These are phyloP conservation scores for Andrena fulva DNA, from an alignment of 2,888 invertebrate genomes.

Conservation along the genomic window DNA sequence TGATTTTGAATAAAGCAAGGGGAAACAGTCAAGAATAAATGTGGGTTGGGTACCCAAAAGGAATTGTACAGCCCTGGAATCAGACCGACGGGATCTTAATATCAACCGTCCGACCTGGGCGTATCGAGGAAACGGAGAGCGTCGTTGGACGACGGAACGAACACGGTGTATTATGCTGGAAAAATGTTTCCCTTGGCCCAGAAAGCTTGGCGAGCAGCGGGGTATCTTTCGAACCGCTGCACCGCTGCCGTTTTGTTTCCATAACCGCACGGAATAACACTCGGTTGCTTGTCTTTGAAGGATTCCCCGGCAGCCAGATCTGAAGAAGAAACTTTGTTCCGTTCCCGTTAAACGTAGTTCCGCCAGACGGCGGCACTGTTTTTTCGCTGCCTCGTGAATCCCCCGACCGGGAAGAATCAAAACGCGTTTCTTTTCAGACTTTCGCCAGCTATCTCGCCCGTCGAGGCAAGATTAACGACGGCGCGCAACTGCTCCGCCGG, in stretches of 20 bases:
- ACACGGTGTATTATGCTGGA: conserved; percentile 25
- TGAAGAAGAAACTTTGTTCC: conserved; percentile 32
- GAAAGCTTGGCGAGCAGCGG: conserved; percentile 10
- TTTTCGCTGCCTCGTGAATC: neutral
- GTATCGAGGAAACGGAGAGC: neutral
- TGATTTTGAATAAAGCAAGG: neutral
- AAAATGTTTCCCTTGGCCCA: conserved; percentile 47
- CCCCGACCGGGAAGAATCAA: conserved; percentile 25
- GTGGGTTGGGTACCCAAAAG: no score
- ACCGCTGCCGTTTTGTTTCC: conserved; percentile 40
- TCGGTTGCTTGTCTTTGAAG: conserved; percentile 35
- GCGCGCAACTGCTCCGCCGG: conserved; percentile 30
- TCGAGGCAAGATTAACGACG: conserved; percentile 36
- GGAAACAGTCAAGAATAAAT: no score
- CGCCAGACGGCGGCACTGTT: conserved; percentile 5
- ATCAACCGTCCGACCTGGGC: neutral
- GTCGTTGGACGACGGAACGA: conserved; percentile 18
- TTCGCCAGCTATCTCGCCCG: neutral
- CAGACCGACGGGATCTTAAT: conserved; percentile 28
- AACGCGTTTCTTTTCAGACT: conserved; percentile 16
- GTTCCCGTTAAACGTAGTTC: neutral
- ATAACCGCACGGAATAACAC: conserved; percentile 48
- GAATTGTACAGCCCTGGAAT: neutral
- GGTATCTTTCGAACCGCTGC: conserved; percentile 1
- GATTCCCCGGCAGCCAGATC: neutral